A percentile compares a stretch with the other conserved stretches of the same genome.
phyloP scores from a whole-genome alignment of 2,888 invertebrate species.

The Chrysolina oricalcia region DNA sequence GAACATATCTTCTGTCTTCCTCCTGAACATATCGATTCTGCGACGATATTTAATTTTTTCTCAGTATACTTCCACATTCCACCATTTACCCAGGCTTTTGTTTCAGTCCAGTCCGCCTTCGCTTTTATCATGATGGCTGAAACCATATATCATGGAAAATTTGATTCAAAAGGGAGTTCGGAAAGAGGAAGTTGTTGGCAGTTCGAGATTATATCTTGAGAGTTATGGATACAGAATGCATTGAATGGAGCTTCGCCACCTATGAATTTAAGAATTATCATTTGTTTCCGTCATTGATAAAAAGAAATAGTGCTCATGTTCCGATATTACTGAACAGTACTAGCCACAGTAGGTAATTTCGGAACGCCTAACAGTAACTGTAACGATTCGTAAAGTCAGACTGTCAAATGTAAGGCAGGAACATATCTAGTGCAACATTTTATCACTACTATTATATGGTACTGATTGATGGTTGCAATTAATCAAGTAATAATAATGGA shows the following conservation, averaged over 20 bases:
- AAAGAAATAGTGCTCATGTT: no score
- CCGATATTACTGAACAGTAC: no score
- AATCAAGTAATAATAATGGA: no score
- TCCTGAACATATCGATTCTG: background rate
- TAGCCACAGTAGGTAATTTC: no score
- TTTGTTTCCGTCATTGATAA: no score
- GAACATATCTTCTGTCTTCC: background rate
- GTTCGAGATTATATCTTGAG: slow-evolving; percentile 5
- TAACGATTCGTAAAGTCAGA: no score
- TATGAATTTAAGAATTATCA: no score
- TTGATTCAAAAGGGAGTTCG: slow-evolving; percentile 20
- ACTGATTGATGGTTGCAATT: no score
- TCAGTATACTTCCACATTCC: background rate
- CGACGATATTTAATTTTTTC: background rate
- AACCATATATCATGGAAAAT: slow-evolving; percentile 35
- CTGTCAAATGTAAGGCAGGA: no score
- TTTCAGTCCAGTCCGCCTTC: slow-evolving; percentile 31
- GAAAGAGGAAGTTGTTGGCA: slow-evolving; percentile 10
- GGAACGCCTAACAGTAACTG: no score
- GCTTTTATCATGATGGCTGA: slow-evolving; percentile 28
- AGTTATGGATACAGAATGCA: background rate
- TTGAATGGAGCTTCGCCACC: background rate
- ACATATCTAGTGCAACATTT: no score
- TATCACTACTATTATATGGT: no score
- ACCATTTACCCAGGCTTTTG: slow-evolving; percentile 33